Base-by-base conservation (phyloP, 2,888 invertebrate genomes). In the Ectobius pallidus region DNA sequence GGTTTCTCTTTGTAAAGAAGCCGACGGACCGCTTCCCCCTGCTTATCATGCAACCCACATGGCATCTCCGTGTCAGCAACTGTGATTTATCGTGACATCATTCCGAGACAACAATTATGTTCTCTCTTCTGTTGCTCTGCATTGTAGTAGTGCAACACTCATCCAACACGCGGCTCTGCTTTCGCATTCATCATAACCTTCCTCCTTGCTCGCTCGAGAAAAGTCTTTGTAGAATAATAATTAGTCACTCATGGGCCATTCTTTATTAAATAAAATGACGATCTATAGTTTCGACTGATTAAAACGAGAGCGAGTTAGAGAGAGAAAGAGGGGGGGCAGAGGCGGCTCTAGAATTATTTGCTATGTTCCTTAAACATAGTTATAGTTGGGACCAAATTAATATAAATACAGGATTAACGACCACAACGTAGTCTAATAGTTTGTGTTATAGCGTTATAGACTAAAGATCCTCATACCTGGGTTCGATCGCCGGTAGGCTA, bases 11-110 rank as follows among this genome's bases (percentile, higher is more conserved):
- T 65, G 65, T 27, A 44, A 34, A 46, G 30, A 65, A 65, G 65
- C 65, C 65, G 65, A 18, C 65, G 9, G 34, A 30, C 58, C 58
- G 27, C 27, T 65, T 65, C 65, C 30, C n/a, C 65, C 46, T 65
- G 30, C 46, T 65, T 65, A 65, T 44, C 44, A 65, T 65, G 65
- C 46, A 65, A 65, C 65, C 65, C 65, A 65, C 65, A 65, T 27
- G 42, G 18, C 65, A 22, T 27, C 25, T 44, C n/a, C 42, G 44
- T 65, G 65, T 65, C 65, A 46, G 46, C 65, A 44, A 20, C 65
- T 27, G n/a, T 65, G 65, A 65, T 65, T 65, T 65, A 65, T 65
- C 25, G 46, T 18, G 44, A 65, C 30, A 30, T 65, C 65, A 44
- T 65, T 46, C 46, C 44, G 30, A 30, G 65, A 65, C 65, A 42